Conservation (phyloP, 2,888 invertebrate genomes). For the Cheilosia urbana region DNA sequence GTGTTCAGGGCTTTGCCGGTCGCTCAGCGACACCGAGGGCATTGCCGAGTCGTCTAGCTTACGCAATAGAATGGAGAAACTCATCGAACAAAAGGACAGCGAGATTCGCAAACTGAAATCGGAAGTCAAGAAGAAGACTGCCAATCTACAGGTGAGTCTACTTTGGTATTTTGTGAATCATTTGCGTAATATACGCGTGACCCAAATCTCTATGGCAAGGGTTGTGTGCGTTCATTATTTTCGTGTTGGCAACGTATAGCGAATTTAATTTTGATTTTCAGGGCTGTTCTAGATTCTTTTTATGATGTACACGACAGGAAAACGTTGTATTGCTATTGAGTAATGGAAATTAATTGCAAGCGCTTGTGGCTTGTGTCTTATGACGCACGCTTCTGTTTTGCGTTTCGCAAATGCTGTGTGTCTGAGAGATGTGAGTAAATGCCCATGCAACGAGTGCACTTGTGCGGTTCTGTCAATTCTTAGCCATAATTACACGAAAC, state of each 20-base stretch:
- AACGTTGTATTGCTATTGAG: slow-evolving; percentile 6
- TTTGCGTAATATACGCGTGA: background rate
- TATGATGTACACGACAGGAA: slow-evolving; percentile 24
- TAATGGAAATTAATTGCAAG: slow-evolving; percentile 28
- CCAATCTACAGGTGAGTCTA: slow-evolving; percentile 80
- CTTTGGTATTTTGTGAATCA: slow-evolving; percentile 21
- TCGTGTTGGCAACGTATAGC: slow-evolving; percentile 33
- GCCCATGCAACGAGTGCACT: slow-evolving; percentile 12
- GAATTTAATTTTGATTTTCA: slow-evolving; percentile 26
- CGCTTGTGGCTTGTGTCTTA: background rate
- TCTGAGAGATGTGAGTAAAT: slow-evolving; percentile 3
- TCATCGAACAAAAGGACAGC: slow-evolving; percentile 84
- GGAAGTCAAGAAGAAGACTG: slow-evolving; percentile 82
- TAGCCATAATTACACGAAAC: background rate
- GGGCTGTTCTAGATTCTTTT: slow-evolving; percentile 41
- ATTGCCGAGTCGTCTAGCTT: slow-evolving; percentile 55
- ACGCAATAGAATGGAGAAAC: slow-evolving; percentile 83
- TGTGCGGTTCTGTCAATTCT: slow-evolving; percentile 24
- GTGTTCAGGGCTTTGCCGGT: slow-evolving; percentile 77
- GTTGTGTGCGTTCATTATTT: slow-evolving; percentile 3
- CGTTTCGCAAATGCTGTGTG: slow-evolving; percentile 5
- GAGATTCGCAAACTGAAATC: slow-evolving; percentile 85
- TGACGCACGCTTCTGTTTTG: slow-evolving; percentile 39
- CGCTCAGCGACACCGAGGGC: slow-evolving; percentile 80
- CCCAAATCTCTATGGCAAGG: slow-evolving; percentile 10